Percentiles rank a stretch among this genome's conserved stretches.
These are phyloP conservation scores for Drosophila leonis DNA, from an alignment of 2,888 invertebrate species.

Conservation along the genomic window DNA sequence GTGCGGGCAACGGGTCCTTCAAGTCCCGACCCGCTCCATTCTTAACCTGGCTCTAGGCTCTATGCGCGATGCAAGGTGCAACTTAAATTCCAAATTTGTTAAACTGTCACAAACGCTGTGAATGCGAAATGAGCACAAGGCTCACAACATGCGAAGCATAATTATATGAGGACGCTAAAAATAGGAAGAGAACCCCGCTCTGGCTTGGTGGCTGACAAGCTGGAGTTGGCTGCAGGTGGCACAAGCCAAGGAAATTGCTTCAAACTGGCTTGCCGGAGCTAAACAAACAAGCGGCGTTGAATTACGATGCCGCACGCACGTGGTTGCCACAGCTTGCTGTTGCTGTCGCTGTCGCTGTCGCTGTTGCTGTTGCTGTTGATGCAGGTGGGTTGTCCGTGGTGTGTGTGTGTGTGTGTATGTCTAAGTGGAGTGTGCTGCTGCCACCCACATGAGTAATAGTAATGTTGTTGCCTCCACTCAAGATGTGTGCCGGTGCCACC, in stretches of 20 bases:
- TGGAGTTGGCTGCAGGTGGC: constrained; percentile 54
- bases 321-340: constrained; percentile 50
- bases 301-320: constrained; percentile 78
- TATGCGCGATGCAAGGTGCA: constrained; percentile 67
- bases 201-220: constrained; percentile 12
- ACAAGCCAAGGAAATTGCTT: constrained; percentile 65
- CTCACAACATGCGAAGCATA: constrained; percentile 59
- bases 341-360: neutral
- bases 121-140: constrained; percentile 77
- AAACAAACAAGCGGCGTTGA: constrained; percentile 76
- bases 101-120: constrained; percentile 81
- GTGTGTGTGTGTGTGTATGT: constrained; percentile 5
- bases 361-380: neutral
- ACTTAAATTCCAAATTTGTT: constrained; percentile 83
- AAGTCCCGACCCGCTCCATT: neutral
- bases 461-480: constrained; percentile 76
- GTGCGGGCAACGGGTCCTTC: constrained; percentile 29
- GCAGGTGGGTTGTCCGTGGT: constrained; percentile 12
- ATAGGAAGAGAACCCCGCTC: constrained; percentile 2
- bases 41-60: constrained; percentile 24
- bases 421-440: constrained; percentile 49
- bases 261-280: constrained; percentile 70
- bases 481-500: constrained; percentile 65
- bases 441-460: constrained; percentile 74
- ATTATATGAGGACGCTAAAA: constrained; percentile 53